Evolutionary conservation across 2,888 invertebrate species (phyloP), one percentile per base, ranked within the genome.

Genomic region (Germaria angustata): DNA sequence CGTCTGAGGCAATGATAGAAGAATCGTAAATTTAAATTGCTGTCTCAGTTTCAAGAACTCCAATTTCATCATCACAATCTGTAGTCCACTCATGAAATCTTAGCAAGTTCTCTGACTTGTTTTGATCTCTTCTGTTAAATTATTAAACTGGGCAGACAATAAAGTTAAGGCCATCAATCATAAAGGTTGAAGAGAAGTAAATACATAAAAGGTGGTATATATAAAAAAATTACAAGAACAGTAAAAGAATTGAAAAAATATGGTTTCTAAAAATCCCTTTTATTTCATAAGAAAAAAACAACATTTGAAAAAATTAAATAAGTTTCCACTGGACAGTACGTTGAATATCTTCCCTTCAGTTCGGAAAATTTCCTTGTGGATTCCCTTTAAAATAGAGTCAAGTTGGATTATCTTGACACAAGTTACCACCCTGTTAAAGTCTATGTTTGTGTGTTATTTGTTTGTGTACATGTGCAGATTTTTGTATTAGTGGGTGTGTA

Each of bases 151-250:
- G 76, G 78, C 84, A 84, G 75, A 83, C 84, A 78, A 81, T 84
- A 84, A 77, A 84, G 84, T 79, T 84, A 83, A 76, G 78, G 66
- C 83, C 82, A 85, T 85, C 84, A 84, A 84, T 85, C 85, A 85
- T 84, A 84, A 75, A 49, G 65, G 13, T 49, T 36, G 51, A 51
- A 17, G 41, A 44, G 22, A 55, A 22, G 17, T 57, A 49, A 32
- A 36, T 59, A 24, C 0, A 51, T n/a, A 24, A 69, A 28, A 28
- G 28, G 6, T 6, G 6, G 6, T 3, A n/a, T n/a, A n/a, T 5
- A 28, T 28, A 66, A 51, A 79, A 80, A 22, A 61, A 69, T 36
- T 36, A 49, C 41, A 63, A 69, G 51, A 53, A 24, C 34, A 61
- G 34, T 53, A 61, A 46, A 24, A 68, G 13, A 51, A 61, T 17